Evolutionary conservation across 2,113 vertebrate species (phyloP), one percentile per base, ranked within the genome.

Genomic region (Steatornis caripensis): DNA sequence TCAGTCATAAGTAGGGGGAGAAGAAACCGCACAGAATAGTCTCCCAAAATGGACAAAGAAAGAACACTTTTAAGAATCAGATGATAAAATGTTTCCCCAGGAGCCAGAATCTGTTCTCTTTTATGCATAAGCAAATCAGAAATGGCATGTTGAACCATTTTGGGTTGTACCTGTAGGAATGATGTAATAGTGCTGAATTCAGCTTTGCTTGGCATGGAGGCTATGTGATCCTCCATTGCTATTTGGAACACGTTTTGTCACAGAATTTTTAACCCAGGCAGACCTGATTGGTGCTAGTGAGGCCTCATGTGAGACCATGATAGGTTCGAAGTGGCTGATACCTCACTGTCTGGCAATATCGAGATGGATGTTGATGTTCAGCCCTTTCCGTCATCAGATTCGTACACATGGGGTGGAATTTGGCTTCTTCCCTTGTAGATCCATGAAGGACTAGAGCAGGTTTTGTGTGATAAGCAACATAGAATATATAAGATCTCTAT

Each of bases 211-310:
- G 26, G 11, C 0, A 0, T 21, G 70, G 75, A 36, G 3, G 11
- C 27, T 19, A 6, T 0, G 0, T 32, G 57, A 24, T 46, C 64
- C 29, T 89, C 23, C 13, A 17, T n/a, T 5, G 2, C 12, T 58
- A 64, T 66, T 92, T 46, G 24, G 23, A 76, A 21, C 9, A 7
- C 0, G 0, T 39, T 62, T 65, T 80, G 12, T 66, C 62, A 81
- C 24, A 49, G 12, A 62, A 34, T 53, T 72, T 55, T 90, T 83
- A 15, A 39, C 46, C 5, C 4, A n/a, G 34, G 29, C n/a, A 71
- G 76, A 51, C 29, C 13, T 41, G 22, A 17, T 76, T 37, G 29
- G 8, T 5, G 6, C 34, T 64, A 9, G 7, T 64, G 58, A 91
- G 43, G 68, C 12, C 48, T 79, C 1, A 1, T n/a, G 3, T 53